Base-by-base conservation (phyloP, 1,140 invertebrate genomes). In the Oscheius sp. region DNA sequence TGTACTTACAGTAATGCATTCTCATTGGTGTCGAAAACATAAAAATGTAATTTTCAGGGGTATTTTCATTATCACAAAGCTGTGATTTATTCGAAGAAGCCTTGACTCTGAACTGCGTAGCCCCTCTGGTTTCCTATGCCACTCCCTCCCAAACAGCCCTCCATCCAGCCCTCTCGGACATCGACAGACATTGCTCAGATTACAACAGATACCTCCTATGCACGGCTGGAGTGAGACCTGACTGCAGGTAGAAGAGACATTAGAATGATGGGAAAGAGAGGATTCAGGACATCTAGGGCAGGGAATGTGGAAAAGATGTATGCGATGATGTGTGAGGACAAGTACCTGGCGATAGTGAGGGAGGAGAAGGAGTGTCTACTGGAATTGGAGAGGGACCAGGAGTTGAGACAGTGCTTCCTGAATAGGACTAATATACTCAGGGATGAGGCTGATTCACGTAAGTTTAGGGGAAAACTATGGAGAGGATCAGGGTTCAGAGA, bases 201-300 rank as follows among this genome's bases (percentile, higher is more conserved):
- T 76, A 76, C 45, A 64, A 62, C 32, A 36, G 66, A 36, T 76
- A 69, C 49, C 76, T 71, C 63, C 66, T 68, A 35, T 76, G 75
- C 61, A 75, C 75, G 31, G 52, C 61, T 18, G 73, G 69, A n/a
- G 75, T 76, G 26, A 23, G 63, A 15, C 64, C 58, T 7, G 59
- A 46, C 38, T 75, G 73, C 36, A 61, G 73, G 73, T 74, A 61
- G 15, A 23, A 31, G 23, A 23, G 23, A 65, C 18, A 3, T 20
- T 1, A 65, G 29, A 35, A 35, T 2, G 1, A 1, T 1, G 1
- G 2, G 20, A 36, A 46, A 2, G 0, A 55, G 26, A 38, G 4
- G 49, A 20, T 71, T 49, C 36, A 59, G 58, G 46, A 64, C 62
- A 36, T 71, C 69, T 15, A 35, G 69, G 15, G 69, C 69, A 1